These are phyloP conservation scores for Paraescarpia echinospica DNA, from an alignment of 1,140 invertebrate species.

Conservation along the genomic window DNA sequence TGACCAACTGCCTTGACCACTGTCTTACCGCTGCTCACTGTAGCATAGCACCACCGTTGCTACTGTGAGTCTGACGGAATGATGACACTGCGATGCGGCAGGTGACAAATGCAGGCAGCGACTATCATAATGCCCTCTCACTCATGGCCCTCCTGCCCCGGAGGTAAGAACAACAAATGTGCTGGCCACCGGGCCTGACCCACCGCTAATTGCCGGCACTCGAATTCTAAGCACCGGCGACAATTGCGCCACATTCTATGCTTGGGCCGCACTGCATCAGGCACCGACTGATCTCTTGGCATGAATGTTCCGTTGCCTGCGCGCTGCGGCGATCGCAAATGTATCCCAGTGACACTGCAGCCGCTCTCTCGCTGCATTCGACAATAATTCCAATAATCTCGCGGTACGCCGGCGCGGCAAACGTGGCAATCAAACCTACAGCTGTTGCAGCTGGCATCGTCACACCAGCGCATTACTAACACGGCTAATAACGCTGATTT, in stretches of 20 bases:
- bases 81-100: neutral
- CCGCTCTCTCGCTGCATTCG: neutral
- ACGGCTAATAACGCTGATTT: constrained; percentile 1
- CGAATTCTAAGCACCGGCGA: neutral
- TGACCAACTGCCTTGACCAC: neutral
- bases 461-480: neutral
- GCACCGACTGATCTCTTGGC: neutral
- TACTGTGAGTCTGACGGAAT: neutral
- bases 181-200: neutral
- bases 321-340: neutral
- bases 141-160: neutral
- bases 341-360: neutral
- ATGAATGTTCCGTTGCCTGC: neutral
- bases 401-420: neutral
- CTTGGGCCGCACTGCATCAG: neutral
- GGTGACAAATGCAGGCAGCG: neutral
- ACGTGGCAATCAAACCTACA: neutral
- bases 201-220: neutral
- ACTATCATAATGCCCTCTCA: neutral
- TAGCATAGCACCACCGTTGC: neutral
- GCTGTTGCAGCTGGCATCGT: neutral
- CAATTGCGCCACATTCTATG: neutral
- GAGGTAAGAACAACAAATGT: neutral
- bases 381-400: constrained; percentile 1
- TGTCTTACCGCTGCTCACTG: neutral